These are phyloP conservation scores for Zoroaster sp. DNA, from an alignment of 53 echinoderm and acorn worm species.

Conservation along the genomic window DNA sequence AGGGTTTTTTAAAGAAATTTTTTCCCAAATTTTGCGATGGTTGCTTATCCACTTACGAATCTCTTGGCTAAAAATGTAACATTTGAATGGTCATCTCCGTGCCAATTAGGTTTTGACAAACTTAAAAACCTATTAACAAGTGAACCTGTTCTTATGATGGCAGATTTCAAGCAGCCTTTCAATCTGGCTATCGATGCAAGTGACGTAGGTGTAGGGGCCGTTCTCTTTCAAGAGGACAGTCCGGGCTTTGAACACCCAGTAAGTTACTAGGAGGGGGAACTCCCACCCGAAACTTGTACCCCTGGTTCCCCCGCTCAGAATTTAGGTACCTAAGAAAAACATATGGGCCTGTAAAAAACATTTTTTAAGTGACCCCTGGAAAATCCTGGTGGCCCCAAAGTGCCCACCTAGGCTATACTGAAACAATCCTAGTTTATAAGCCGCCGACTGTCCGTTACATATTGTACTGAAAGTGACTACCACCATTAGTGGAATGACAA, in stretches of 20 bases:
- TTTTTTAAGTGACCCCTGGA: too few species aligned
- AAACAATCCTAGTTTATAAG: too few species aligned
- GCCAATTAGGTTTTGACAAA: slow-evolving; percentile 35
- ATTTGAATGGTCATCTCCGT: slow-evolving; percentile 47
- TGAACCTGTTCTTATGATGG: slow-evolving; percentile 38
- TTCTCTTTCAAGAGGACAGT: slow-evolving; percentile 54
- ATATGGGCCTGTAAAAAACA: too few species aligned
- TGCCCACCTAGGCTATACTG: too few species aligned
- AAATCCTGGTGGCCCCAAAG: too few species aligned
- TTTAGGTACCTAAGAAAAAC: too few species aligned
- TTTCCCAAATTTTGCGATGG: slow-evolving; percentile 42
- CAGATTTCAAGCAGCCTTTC: slow-evolving; percentile 58
- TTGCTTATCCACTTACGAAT: slow-evolving; percentile 52
- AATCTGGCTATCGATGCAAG: slow-evolving; percentile 65
- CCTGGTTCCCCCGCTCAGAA: too few species aligned
- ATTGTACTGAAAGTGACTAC: too few species aligned
- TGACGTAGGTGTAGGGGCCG: slow-evolving; percentile 63
- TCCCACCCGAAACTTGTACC: too few species aligned
- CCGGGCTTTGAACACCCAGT: slow-evolving; percentile 63
- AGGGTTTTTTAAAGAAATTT: slow-evolving; percentile 61
- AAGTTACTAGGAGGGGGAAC: too few species aligned
- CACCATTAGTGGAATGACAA: too few species aligned
- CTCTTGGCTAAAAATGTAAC: slow-evolving; percentile 44
- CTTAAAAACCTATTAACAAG: slow-evolving; percentile 51
- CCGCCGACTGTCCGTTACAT: too few species aligned